Percentiles rank a stretch among this genome's conserved stretches.
These are phyloP conservation scores for Atethmia centrago DNA, from an alignment of 2,888 invertebrate species.

Conservation along the genomic window DNA sequence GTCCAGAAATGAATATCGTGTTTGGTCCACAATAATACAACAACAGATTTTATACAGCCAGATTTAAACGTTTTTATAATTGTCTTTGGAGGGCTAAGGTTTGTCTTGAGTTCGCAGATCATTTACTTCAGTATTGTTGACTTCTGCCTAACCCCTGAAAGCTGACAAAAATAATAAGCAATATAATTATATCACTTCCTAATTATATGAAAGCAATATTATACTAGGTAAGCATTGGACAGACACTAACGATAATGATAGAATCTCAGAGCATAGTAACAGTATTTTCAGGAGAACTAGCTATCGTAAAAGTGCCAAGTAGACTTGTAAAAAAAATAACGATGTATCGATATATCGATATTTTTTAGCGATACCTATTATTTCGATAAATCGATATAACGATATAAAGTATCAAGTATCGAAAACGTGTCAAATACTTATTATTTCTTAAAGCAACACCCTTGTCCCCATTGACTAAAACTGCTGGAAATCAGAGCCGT, in stretches of 20 bases:
- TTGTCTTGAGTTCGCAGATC: neutral
- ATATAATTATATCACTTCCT: no score
- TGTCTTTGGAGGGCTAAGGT: neutral
- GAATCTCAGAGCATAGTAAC: constrained; percentile 8
- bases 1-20: neutral
- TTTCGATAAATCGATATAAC: no score
- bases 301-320: constrained; percentile 12
- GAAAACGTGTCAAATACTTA: no score
- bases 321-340: no score
- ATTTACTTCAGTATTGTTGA: neutral
- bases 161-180: neutral
- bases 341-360: no score
- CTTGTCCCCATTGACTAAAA: no score
- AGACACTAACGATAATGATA: neutral
- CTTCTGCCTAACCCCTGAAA: neutral
- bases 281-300: constrained; percentile 29
- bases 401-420: no score
- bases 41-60: neutral
- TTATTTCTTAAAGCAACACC: no score
- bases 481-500: no score
- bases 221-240: neutral
- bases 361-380: no score
- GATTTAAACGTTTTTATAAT: neutral
- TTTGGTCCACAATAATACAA: neutral
- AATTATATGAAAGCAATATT: neutral